Base-by-base conservation (phyloP, 2,113 vertebrate species). In the Emydocephalus ijimae region DNA sequence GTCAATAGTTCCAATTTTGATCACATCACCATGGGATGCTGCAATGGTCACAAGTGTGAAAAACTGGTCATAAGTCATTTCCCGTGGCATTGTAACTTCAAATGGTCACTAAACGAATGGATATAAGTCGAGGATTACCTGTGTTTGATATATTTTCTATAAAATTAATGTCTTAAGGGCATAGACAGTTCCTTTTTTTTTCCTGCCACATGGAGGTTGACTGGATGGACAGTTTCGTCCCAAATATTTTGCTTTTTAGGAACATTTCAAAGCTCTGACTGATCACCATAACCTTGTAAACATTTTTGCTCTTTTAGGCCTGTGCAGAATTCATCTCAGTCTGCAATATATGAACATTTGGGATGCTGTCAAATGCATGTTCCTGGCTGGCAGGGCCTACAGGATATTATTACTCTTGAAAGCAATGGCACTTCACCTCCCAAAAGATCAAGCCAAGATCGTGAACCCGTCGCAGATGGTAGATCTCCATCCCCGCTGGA, bases 281-380 rank as follows among this genome's bases (percentile, higher is more conserved):
- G 26, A 0, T 3, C 87, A 81, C 94, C 56, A 74, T 48, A 52
- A 1, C 55, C 93, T 0, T 1, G 4, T 91, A 52, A 57, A 21
- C 39, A 21, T 92, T 43, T 59, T 86, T 45, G 21, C 39, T 94
- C 43, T 95, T 96, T 92, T 87, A 97, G 96, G 93, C 64, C 87
- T 89, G 91, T 18, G 39, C 89, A 89, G 69, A 94, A 95, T 69
- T 69, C 0, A 74, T 81, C 91, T 0, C 91, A 86, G 24, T 34
- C 87, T 61, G 74, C 88, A 89, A 0, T 21, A 5, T 56, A 89
- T 23, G 18, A 92, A 45, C 57, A 91, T 69, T n/a, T 39, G 57
- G 57, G 88, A 87, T 43, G 48, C 61, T 81, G 86, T 74, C 95
- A 93, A 93, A 91, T 92, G n/a, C 29, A 59, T 34, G 89, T 74